phyloP scores from a whole-genome alignment of 2,113 vertebrate genomes.

The Phylloscopus trochiloides region DNA sequence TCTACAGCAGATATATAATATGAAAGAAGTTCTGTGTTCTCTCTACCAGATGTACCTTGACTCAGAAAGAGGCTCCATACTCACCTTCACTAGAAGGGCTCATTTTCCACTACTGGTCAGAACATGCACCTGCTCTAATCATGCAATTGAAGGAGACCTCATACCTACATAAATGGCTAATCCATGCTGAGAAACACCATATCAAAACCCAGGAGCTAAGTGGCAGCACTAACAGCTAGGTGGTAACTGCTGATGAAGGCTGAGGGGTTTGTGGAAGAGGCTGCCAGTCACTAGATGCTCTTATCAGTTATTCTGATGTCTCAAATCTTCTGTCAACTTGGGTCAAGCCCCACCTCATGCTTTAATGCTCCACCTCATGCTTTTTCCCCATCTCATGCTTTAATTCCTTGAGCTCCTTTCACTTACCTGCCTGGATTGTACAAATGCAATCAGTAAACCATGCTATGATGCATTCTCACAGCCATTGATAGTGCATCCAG shows the following conservation, averaged over 20 bases:
- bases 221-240: background rate
- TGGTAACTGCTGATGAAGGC: background rate
- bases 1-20: background rate
- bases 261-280: background rate
- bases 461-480: background rate
- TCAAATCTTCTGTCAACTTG: background rate
- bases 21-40: background rate
- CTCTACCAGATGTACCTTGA: background rate
- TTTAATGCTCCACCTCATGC: background rate
- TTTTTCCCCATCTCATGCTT: background rate
- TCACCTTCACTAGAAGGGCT: background rate
- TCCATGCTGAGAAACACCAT: background rate
- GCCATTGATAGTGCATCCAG: background rate
- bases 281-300: background rate
- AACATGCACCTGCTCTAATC: background rate
- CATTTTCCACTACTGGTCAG: background rate
- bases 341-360: background rate
- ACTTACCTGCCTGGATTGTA: background rate
- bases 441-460: background rate
- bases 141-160: background rate
- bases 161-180: background rate
- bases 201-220: background rate
- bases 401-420: background rate
- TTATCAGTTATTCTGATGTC: background rate
- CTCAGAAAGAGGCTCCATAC: background rate